These are phyloP conservation scores for Spisula solida DNA, from an alignment of 2,888 invertebrate genomes.

Conservation along the genomic window DNA sequence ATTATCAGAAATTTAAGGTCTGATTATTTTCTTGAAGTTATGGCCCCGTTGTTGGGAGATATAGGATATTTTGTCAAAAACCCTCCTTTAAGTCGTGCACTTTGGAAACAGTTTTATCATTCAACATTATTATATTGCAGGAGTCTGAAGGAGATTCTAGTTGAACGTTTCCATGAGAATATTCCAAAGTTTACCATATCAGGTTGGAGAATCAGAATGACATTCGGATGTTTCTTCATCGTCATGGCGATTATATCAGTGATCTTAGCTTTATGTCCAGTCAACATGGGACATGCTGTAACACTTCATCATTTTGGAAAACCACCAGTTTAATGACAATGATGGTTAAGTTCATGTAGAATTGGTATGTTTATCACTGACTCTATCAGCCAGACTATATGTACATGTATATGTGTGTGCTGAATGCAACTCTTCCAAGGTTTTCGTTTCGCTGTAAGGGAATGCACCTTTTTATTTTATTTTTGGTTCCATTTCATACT, in stretches of 20 bases:
- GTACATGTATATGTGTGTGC: background rate
- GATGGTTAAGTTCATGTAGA: background rate
- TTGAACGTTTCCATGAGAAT: constrained; percentile 70
- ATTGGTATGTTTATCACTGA: background rate
- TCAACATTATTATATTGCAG: constrained; percentile 62
- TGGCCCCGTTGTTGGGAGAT: no score
- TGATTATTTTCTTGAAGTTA: no score
- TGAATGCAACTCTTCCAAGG: no score
- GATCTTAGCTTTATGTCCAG: constrained; percentile 77
- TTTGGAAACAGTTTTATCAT: no score
- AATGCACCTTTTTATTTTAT: background rate
- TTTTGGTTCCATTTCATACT: background rate
- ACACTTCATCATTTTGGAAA: constrained; percentile 59
- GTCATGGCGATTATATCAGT: constrained; percentile 78
- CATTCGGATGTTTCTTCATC: constrained; percentile 78
- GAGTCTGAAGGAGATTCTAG: constrained; percentile 72
- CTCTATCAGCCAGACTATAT: background rate
- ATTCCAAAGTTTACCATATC: constrained; percentile 76
- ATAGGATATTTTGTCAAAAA: no score
- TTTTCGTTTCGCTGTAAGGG: background rate
- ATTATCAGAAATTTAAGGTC: no score
- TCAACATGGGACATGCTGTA: constrained; percentile 66
- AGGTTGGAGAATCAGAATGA: constrained; percentile 77
- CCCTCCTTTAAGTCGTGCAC: no score
- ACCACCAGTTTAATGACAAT: constrained; percentile 55